phyloP scores from a whole-genome alignment of 2,113 vertebrate genomes.

The Microcebus ravelobensis region DNA sequence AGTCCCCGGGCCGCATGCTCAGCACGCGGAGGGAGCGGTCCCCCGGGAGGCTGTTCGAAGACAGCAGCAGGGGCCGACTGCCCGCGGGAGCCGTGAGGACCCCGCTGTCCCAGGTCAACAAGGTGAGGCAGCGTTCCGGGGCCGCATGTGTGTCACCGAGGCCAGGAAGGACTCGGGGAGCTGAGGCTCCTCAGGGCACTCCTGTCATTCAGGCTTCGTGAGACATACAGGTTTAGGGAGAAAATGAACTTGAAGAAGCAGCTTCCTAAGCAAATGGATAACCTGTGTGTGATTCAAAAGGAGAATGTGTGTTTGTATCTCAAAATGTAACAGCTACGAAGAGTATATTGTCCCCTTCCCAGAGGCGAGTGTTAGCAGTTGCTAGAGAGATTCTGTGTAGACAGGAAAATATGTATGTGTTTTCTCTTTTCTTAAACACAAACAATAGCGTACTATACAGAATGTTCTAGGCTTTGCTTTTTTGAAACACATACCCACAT shows the following conservation, averaged over 20 bases:
- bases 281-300: neutral
- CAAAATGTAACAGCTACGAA: neutral
- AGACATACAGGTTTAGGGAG: neutral
- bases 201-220: neutral
- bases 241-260: neutral
- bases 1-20: slow-evolving; percentile 94
- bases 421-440: neutral
- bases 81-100: slow-evolving; percentile 93
- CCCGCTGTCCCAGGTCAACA: slow-evolving; percentile 96
- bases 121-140: slow-evolving; percentile 85
- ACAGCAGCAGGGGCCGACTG: slow-evolving; percentile 91
- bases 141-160: neutral
- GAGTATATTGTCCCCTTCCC: neutral
- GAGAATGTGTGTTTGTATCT: neutral
- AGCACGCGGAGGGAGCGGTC: slow-evolving; percentile 96
- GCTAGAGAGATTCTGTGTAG: neutral
- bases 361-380: neutral
- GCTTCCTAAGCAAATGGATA: neutral
- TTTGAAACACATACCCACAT: neutral
- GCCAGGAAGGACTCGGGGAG: neutral
- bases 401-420: neutral
- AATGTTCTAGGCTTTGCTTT: neutral
- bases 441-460: neutral
- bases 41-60: slow-evolving; percentile 94
- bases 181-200: no score